Base-by-base conservation (phyloP, 2,113 vertebrate species). In the Hippocampus zosterae region DNA sequence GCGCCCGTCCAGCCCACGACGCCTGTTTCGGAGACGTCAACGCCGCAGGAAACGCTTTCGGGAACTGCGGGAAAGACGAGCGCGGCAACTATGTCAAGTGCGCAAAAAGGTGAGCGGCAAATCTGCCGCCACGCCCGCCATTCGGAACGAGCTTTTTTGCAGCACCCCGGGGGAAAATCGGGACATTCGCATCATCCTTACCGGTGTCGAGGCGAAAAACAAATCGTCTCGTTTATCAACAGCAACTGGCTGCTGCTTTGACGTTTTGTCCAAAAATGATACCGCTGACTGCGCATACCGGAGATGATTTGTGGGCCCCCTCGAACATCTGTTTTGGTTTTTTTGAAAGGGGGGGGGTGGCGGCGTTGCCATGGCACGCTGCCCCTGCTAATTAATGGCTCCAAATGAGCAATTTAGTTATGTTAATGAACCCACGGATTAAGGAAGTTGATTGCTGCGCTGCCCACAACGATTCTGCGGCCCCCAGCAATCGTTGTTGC, bases 21-120 rank as follows among this genome's bases (percentile, higher is more conserved):
- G 92, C 90, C 69, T 98, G 97, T 53, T 98, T 98, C 80, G 90
- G 93, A 79, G 92, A 93, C 0, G 93, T 96, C 82, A 98, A 98
- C 65, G 93, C 93, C 1, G 94, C 93, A 0, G 96, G 96, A 1
- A 94, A 97, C 16, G 90, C 92, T 46, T 95, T 93, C 0, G 96
- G 96, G 23, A 96, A 98, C 90, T 98, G 96, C 0, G 96, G 95
- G 33, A 94, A 91, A 69, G 94, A 96, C 59, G 81, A 83, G 21
- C 81, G 91, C 0, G 94, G 94, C 8, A 87, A 86, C 84, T 96
- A 92, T 1, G 77, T 94, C 77, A 95, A 94, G 44, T 98, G 95
- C 27, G 84, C 88, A 2, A 91, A 91, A 83, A 94, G 91, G 96
- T 96, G 72, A 68, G 4, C 3, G 8, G 7, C 8, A 55, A 71